These are phyloP conservation scores for Drosophila tripunctata DNA, from an alignment of 2,888 invertebrate species.

Conservation along the genomic window DNA sequence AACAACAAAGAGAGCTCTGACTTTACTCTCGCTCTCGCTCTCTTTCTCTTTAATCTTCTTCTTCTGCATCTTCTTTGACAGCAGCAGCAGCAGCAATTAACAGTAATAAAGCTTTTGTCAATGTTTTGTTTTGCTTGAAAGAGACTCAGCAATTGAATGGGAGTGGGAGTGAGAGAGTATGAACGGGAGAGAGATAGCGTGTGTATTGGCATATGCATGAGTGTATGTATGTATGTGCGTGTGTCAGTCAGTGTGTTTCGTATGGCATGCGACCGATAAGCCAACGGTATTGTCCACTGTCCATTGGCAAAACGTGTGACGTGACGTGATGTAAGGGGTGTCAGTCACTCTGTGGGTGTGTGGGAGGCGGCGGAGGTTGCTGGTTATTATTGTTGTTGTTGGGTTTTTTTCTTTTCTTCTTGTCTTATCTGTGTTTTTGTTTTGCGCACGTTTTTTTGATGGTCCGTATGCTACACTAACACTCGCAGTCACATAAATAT, in stretches of 20 bases:
- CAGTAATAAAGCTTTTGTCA: slow-evolving; percentile 58
- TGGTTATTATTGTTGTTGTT: slow-evolving; percentile 20
- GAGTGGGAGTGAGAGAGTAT: neutral
- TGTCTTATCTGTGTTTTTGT: slow-evolving; percentile 72
- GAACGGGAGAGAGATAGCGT: neutral
- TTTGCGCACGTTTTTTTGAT: slow-evolving; percentile 75
- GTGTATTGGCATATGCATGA: neutral
- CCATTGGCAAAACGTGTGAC: slow-evolving; percentile 30
- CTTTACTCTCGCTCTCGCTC: neutral
- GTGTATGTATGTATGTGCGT: neutral
- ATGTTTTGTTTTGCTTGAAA: slow-evolving; percentile 43
- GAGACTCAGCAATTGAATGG: too few species aligned
- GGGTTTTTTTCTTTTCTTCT: slow-evolving; percentile 24
- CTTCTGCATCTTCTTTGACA: slow-evolving; percentile 32
- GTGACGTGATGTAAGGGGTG: slow-evolving; percentile 7
- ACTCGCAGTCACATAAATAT: neutral
- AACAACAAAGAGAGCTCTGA: slow-evolving; percentile 37
- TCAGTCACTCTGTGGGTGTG: neutral
- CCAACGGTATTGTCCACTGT: slow-evolving; percentile 58
- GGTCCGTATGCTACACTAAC: slow-evolving; percentile 44
- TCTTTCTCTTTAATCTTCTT: slow-evolving; percentile 9
- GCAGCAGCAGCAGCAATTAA: slow-evolving; percentile 41
- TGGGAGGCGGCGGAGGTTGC: neutral
- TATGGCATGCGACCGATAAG: slow-evolving; percentile 64
- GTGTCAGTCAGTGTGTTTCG: slow-evolving; percentile 10